Percentiles rank a stretch among this genome's conserved stretches.
These are phyloP conservation scores for Reticulitermes speratus DNA, from an alignment of 1,140 invertebrate species.

Conservation along the genomic window DNA sequence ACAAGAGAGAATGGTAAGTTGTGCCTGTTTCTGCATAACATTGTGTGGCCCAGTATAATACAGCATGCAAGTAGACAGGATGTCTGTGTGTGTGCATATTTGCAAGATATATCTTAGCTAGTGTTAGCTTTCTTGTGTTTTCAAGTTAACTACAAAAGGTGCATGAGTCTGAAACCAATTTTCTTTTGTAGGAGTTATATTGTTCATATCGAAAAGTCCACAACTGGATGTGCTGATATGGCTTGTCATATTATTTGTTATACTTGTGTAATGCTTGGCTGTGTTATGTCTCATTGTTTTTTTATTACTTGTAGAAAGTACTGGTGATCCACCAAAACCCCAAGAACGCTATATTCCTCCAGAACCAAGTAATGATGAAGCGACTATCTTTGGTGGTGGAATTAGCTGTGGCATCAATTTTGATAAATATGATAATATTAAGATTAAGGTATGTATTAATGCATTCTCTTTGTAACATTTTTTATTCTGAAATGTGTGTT, in stretches of 20 bases:
- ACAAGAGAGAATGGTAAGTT: not conserved
- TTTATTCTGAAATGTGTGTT: not conserved
- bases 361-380: constrained; percentile 68
- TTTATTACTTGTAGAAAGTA: not conserved
- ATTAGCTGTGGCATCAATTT: constrained; percentile 86
- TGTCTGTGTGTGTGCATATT: not conserved
- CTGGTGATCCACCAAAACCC: constrained; percentile 12
- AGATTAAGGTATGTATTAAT: constrained; percentile 64
- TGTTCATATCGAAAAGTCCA: no score
- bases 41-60: not conserved
- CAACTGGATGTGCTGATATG: no score
- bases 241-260: no score
- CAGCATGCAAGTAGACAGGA: not conserved
- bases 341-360: constrained; percentile 77
- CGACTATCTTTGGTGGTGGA: constrained; percentile 66
- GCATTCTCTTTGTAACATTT: constrained; percentile 31
- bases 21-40: not conserved
- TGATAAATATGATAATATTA: constrained; percentile 79
- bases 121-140: no score
- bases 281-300: not conserved
- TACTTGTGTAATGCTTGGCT: no score
- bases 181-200: no score
- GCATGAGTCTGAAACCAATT: no score
- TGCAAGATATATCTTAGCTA: not conserved
- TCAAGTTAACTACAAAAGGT: no score